These are phyloP conservation scores for Dendrolimus kikuchii DNA, from an alignment of 1,140 invertebrate genomes.

Conservation along the genomic window DNA sequence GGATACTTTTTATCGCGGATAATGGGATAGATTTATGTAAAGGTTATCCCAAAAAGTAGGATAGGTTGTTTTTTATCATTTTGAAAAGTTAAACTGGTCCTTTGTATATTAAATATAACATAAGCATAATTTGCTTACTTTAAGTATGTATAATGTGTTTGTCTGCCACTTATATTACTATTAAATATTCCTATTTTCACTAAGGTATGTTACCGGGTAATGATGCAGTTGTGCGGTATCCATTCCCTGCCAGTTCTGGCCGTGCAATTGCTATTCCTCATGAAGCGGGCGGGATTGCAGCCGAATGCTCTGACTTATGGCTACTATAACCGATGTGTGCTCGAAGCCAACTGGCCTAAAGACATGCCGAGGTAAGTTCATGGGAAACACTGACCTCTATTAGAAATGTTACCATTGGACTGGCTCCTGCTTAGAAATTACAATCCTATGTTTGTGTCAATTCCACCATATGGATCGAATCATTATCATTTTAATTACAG, in stretches of 20 bases:
- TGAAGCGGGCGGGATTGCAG: constrained; percentile 95
- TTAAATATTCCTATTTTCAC: constrained; percentile 1
- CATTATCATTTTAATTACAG: too few relatives aligned
- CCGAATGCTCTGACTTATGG: constrained; percentile 99
- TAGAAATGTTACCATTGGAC: neutral
- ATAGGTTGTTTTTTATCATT: too few relatives aligned
- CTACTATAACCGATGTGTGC: constrained; percentile 82
- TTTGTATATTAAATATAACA: too few relatives aligned
- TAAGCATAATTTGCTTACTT: too few relatives aligned
- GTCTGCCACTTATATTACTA: neutral
- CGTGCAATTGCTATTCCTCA: constrained; percentile 94
- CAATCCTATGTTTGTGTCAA: too few relatives aligned
- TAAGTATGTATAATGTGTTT: too few relatives aligned
- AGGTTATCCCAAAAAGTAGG: too few relatives aligned
- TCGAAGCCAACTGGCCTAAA: constrained; percentile 96
- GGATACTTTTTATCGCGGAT: too few relatives aligned
- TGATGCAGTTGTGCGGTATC: constrained; percentile 98
- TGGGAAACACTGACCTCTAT: neutral
- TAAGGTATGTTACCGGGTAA: constrained; percentile 95
- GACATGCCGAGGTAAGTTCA: constrained; percentile 79
- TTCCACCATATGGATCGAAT: too few relatives aligned
- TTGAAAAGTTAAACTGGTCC: too few relatives aligned
- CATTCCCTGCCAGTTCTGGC: constrained; percentile 95
- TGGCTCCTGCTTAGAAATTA: too few relatives aligned
- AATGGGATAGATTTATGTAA: too few relatives aligned